phyloP scores from a whole-genome alignment of 2,113 vertebrate species.

The Colius striatus region DNA sequence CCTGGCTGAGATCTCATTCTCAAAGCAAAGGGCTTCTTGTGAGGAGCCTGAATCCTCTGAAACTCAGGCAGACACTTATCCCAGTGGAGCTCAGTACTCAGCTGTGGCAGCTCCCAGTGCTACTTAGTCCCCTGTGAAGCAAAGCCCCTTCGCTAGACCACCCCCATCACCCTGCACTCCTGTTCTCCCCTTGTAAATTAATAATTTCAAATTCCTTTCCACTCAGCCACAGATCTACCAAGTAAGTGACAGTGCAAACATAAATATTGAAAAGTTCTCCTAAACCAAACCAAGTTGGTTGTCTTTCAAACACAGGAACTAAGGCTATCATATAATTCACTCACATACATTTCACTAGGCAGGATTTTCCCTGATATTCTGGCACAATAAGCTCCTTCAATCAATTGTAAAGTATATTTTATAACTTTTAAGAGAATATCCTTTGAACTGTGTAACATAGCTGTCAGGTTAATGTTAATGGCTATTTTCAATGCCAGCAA shows the following conservation, averaged over 20 bases:
- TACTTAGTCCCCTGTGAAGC: fast-evolving
- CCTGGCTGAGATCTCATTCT: fast-evolving
- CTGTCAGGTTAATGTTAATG: background rate
- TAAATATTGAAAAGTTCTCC: background rate
- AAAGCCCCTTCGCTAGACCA: background rate
- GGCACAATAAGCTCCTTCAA: background rate
- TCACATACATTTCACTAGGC: background rate
- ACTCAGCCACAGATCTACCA: background rate
- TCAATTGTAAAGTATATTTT: background rate
- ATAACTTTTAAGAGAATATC: background rate
- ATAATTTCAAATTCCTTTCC: background rate
- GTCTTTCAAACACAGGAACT: background rate
- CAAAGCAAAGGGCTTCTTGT: background rate
- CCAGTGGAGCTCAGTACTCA: background rate
- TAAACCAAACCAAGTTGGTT: background rate
- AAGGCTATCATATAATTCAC: background rate
- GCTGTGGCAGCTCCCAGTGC: background rate
- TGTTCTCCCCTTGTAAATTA: background rate
- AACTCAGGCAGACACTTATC: background rate
- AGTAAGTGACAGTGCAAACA: background rate
- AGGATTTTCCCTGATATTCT: background rate
- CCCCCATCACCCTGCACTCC: background rate
- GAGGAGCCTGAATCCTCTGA: background rate
- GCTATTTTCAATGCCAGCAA: background rate
- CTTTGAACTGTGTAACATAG: background rate